phyloP scores from a whole-genome alignment of 1,140 invertebrate species.

The Cotesia typhae region DNA sequence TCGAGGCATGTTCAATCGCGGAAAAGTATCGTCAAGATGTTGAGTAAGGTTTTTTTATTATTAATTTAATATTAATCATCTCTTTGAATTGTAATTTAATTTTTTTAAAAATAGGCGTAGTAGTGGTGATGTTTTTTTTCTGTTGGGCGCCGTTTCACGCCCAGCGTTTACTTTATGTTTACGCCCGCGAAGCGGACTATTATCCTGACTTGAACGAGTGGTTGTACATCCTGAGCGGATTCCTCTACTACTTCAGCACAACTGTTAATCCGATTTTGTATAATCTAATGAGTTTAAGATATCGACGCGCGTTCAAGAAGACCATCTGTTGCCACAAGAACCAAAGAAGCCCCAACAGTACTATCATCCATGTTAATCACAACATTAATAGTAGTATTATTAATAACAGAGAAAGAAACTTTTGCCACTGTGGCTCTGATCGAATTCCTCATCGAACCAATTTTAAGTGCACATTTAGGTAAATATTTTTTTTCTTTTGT shows the following conservation, averaged over 20 bases:
- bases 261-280: slow-evolving; percentile 93
- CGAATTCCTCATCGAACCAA: neutral
- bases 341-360: neutral
- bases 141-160: slow-evolving; percentile 98
- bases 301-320: slow-evolving; percentile 81
- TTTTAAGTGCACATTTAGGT: slow-evolving; percentile 19
- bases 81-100: neutral
- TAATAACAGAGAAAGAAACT: slow-evolving; percentile 16
- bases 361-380: neutral
- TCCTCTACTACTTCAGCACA: slow-evolving; percentile 87
- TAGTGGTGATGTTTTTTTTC: slow-evolving; percentile 95
- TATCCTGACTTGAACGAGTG: slow-evolving; percentile 78
- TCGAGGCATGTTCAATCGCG: slow-evolving; percentile 73
- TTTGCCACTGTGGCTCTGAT: slow-evolving; percentile 27
- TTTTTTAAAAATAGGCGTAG: slow-evolving; percentile 76
- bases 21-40: slow-evolving; percentile 81
- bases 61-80: neutral
- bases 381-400: neutral
- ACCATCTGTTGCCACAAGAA: slow-evolving; percentile 68
- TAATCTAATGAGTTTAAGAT: slow-evolving; percentile 89
- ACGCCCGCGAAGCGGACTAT: slow-evolving; percentile 70
- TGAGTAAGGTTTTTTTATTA: slow-evolving; percentile 70
- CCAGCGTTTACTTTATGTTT: slow-evolving; percentile 82
- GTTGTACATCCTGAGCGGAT: slow-evolving; percentile 81
- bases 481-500: slow-evolving; percentile 14